Base-by-base conservation (phyloP, 2,797 vertebrate species). In the Austrolebias charrua region DNA sequence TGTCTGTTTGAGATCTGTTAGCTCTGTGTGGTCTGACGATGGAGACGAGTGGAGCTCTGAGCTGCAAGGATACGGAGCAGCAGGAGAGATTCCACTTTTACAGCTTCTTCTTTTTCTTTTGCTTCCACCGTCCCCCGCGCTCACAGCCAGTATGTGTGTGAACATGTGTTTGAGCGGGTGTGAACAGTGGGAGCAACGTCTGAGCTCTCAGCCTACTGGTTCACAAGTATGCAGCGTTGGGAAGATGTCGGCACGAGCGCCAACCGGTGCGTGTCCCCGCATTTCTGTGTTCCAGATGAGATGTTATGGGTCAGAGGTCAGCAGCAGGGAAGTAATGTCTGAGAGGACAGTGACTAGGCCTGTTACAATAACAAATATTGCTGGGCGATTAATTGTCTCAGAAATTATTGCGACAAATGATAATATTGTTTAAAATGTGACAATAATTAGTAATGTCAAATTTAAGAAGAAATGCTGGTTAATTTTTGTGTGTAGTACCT, bases 61-160 rank as follows among this genome's bases (percentile, higher is more conserved):
- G 24, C 24, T 24, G 24, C 3, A 24, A 24, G 82, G 75, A 79
- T 66, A 83, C 71, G 31, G 33, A 69, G 63, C 69, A 73, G 71
- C 59, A 66, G 64, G 51, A 51, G 1, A 20, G 12, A 73, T 48
- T 42, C 66, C 18, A 10, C 45, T 64, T 70, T 64, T 55, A 44
- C 43, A 40, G n/a, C 49, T 75, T 74, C 40, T 73, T 63, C 47
- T 75, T 85, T 75, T 69, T 61, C 47, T 54, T 69, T 1, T 24
- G 24, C 44, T 54, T 14, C 60, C 19, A 1, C 31, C 5, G 5
- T 10, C 33, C 60, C 47, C 38, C 18, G 43, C 51, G 50, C 40
- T 31, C 55, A 31, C 55, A 46, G 16, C 29, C 44, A 14, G 20
- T 42, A 5, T 11, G 59, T 43, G 60, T 33, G 31, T 33, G 31